phyloP scores from a whole-genome alignment of 2,797 vertebrate genomes.

The Lacerta agilis region DNA sequence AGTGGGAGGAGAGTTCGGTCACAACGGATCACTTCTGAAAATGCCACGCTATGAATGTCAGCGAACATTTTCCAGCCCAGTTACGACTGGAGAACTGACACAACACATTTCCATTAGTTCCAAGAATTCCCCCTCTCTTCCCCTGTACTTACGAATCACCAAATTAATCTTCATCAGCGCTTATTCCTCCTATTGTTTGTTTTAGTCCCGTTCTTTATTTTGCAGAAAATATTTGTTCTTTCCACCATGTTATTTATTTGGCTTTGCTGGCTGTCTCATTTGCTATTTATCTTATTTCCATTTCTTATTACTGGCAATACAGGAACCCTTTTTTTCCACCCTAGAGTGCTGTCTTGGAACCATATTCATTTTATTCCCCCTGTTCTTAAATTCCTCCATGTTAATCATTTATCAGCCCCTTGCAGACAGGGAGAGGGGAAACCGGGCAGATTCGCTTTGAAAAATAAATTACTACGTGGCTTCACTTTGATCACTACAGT shows the following conservation, averaged over 20 bases:
- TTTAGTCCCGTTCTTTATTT: conserved; percentile 23
- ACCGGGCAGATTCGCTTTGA: background rate
- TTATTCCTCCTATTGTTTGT: background rate
- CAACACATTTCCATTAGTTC: background rate
- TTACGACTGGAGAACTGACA: background rate
- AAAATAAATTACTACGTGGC: conserved; percentile 21
- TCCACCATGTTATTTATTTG: conserved; percentile 22
- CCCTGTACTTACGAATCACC: background rate
- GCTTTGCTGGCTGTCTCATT: conserved; percentile 19
- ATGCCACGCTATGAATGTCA: conserved; percentile 17
- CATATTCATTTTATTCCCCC: background rate
- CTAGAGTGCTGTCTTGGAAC: background rate
- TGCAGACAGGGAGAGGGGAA: background rate
- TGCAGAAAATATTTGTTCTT: conserved; percentile 24
- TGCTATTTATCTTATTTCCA: conserved; percentile 35
- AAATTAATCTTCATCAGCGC: conserved; percentile 18
- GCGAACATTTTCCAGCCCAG: background rate
- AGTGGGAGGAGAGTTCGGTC: background rate
- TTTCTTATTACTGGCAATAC: conserved; percentile 42
- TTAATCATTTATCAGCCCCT: conserved; percentile 34
- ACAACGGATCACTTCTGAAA: conserved; percentile 11
- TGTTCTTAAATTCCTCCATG: conserved; percentile 24
- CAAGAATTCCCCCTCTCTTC: background rate
- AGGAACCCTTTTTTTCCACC: conserved; percentile 17
- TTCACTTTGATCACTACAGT: conserved; percentile 27